Evolutionary conservation across 2,888 invertebrate genomes (phyloP).

Genomic region (Lathronympha strigana): DNA sequence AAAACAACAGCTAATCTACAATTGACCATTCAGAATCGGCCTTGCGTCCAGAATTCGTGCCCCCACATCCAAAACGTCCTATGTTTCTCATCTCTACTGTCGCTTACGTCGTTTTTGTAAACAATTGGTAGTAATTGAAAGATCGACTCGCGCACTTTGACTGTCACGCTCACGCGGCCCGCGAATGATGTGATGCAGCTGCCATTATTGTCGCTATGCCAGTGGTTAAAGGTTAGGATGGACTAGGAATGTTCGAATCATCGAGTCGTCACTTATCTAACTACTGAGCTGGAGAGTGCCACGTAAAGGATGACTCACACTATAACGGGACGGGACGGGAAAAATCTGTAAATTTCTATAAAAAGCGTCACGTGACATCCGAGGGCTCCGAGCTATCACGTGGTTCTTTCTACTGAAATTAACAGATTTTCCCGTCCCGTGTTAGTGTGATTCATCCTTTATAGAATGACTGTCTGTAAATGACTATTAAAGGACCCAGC

Average conservation of each 20-base stretch:
- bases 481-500: no score
- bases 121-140: conserved; percentile 57
- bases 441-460: no score
- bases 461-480: no score
- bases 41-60: conserved; percentile 37
- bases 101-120: not conserved
- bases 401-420: no score
- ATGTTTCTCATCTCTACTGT: not conserved
- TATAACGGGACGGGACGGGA: no score
- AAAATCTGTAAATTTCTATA: no score
- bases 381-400: no score
- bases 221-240: conserved; percentile 46
- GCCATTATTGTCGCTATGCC: conserved; percentile 48
- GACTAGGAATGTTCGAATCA: conserved; percentile 8
- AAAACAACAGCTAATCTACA: conserved; percentile 35
- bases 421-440: no score
- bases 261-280: not conserved
- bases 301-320: no score
- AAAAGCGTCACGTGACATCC: no score
- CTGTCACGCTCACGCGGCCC: conserved; percentile 71
- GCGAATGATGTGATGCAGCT: conserved; percentile 62
- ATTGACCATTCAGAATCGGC: conserved; percentile 34
- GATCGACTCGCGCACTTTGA: conserved; percentile 67
- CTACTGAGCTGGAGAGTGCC: no score
- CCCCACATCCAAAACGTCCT: not conserved